Evolutionary conservation across 2,888 invertebrate genomes (phyloP), one percentile per base, ranked within the genome.

Genomic region (Anodontia alba): DNA sequence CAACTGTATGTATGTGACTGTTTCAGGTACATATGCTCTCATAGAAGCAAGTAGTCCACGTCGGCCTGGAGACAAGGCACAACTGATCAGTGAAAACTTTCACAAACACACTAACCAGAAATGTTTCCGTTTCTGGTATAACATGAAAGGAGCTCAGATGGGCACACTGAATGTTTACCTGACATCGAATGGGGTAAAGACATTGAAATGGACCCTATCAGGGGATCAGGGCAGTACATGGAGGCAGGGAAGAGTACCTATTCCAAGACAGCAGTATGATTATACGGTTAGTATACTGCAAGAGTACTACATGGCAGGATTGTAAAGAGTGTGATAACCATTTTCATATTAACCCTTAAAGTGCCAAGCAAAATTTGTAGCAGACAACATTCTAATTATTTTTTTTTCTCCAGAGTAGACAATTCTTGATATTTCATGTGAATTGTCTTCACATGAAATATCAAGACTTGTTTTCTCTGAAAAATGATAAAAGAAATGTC

Each of bases 41-140:
- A 90, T 93, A 69, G 93, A 93, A 73, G 88, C 91, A 15, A 90
- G 91, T 46, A 36, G 73, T 8, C 90, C 90, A 12, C 82, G 87
- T 36, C 73, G 73, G 17, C 46, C 57, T 0, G 90, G 90, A 17
- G 90, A 92, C 78, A 85, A 81, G 71, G 93, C 93, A 7, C 79
- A 83, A n/a, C 83, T 91, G 23, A 72, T 81, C 42, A 91, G 91
- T 74, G 87, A 91, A 73, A 81, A 86, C 8, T 87, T 92, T 66
- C 38, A 38, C 38, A 76, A 70, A 15, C 74, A 51, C 0, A 81
- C 69, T 26, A 66, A 46, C 2, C 38, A 36, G 0, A 67, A 33
- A n/a, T 92, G 92, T 75, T 78, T 93, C 69, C 79, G 82, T 29
- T 93, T 93, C 87, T 93, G 90, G 88, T 93, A 92, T 83, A 90